Conservation (phyloP, 1,140 invertebrate genomes). For the Drosophila kanapiae region DNA sequence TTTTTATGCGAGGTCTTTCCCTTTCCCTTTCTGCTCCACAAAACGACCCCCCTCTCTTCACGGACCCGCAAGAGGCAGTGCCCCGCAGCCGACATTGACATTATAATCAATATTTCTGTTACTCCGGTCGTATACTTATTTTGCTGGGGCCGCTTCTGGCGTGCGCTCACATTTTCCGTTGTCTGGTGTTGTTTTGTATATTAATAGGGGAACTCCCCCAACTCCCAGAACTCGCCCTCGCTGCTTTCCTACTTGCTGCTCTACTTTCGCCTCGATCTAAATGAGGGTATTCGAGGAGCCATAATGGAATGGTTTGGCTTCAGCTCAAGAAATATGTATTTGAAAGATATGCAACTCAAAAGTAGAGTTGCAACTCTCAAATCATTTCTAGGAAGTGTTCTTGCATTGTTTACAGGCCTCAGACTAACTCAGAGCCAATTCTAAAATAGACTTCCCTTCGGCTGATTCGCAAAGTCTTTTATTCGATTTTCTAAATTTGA, state of each 20-base stretch:
- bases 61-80: not conserved
- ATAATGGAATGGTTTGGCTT: constrained; percentile 6
- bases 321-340: constrained; percentile 9
- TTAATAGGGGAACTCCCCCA: constrained; percentile 2
- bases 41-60: no score
- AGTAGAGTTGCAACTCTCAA: not conserved
- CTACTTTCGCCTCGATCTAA: constrained; percentile 6
- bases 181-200: constrained; percentile 22
- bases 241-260: not conserved
- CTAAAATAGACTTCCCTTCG: not conserved
- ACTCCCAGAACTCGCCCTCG: not conserved
- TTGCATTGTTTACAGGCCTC: constrained; percentile 4
- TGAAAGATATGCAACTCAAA: constrained; percentile 11
- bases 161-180: constrained; percentile 23
- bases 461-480: not conserved
- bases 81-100: constrained; percentile 69
- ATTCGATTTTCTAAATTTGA: not conserved
- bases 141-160: constrained; percentile 19
- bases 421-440: not conserved
- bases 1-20: constrained; percentile 66
- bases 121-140: constrained; percentile 47
- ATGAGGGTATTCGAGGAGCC: constrained; percentile 1
- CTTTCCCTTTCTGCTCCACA: constrained; percentile 32
- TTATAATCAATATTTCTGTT: constrained; percentile 81
- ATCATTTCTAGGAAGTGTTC: constrained; percentile 10